These are phyloP conservation scores for Mythimna albipuncta DNA, from an alignment of 2,888 invertebrate species.

Conservation along the genomic window DNA sequence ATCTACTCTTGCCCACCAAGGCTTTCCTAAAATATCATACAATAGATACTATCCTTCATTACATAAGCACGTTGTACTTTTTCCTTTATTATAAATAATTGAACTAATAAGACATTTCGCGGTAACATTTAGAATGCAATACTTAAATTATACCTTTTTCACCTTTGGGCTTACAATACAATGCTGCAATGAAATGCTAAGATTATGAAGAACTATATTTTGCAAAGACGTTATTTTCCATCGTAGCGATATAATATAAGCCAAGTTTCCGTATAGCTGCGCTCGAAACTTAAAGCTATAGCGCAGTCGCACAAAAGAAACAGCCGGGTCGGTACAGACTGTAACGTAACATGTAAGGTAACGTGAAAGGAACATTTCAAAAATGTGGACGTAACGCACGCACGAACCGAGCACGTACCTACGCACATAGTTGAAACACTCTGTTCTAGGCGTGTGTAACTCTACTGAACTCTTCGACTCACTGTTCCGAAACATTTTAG, in stretches of 20 bases:
- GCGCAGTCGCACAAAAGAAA: conserved; percentile 17
- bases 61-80: conserved; percentile 52
- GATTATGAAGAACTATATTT: conserved; percentile 11
- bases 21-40: conserved; percentile 44
- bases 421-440: too few species aligned
- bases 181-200: conserved; percentile 10
- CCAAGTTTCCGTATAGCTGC: conserved; percentile 11
- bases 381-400: too few species aligned
- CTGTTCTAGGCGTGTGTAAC: too few species aligned
- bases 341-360: too few species aligned
- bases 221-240: conserved; percentile 11
- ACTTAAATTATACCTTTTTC: conserved; percentile 44
- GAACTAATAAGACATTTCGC: conserved; percentile 67
- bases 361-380: too few species aligned
- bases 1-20: conserved; percentile 52
- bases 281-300: conserved; percentile 6
- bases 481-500: too few species aligned
- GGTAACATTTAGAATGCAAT: conserved; percentile 53
- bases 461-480: too few species aligned
- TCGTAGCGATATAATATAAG: conserved; percentile 8
- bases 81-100: conserved; percentile 54
- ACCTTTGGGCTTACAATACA: conserved; percentile 17
- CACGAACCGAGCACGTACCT: too few species aligned
- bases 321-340: too few species aligned
- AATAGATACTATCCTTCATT: conserved; percentile 35